Percentiles rank a stretch among this genome's conserved stretches.
Conservation (phyloP, 30 jellyfish, hydroid and myxozoan genomes). For the Hydractinia symbiolongicarpus region DNA sequence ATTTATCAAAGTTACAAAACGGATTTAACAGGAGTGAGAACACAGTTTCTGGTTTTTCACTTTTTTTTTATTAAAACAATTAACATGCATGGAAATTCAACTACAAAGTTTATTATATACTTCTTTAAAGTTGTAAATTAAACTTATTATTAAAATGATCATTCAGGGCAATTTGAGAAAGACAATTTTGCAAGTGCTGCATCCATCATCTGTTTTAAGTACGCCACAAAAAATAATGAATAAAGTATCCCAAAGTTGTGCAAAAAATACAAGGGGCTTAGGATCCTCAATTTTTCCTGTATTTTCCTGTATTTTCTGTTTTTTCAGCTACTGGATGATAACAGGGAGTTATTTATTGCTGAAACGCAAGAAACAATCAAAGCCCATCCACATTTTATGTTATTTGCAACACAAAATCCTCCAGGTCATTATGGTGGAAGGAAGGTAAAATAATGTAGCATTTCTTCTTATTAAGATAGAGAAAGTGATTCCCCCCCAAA, state of each 20-base stretch:
- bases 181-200: no score
- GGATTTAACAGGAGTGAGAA: not conserved
- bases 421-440: slow-evolving; percentile 97
- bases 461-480: not conserved
- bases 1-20: not conserved
- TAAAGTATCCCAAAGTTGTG: not conserved
- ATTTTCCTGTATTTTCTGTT: not conserved
- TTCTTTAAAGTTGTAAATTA: no score
- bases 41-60: not conserved
- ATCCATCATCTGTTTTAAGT: no score
- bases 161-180: no score
- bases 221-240: not conserved
- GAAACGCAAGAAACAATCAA: slow-evolving; percentile 94
- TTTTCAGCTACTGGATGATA: slow-evolving; percentile 86
- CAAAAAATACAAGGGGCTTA: no score
- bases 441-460: slow-evolving; percentile 38
- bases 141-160: no score
- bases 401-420: slow-evolving; percentile 99
- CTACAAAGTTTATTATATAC: not conserved
- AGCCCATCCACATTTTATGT: slow-evolving; percentile 84
- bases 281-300: no score
- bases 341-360: slow-evolving; percentile 88
- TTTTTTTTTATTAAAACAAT: not conserved
- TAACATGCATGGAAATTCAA: not conserved
- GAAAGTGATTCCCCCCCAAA: no score